phyloP scores from a whole-genome alignment of 2,888 invertebrate genomes.

The Anaspis maculata region DNA sequence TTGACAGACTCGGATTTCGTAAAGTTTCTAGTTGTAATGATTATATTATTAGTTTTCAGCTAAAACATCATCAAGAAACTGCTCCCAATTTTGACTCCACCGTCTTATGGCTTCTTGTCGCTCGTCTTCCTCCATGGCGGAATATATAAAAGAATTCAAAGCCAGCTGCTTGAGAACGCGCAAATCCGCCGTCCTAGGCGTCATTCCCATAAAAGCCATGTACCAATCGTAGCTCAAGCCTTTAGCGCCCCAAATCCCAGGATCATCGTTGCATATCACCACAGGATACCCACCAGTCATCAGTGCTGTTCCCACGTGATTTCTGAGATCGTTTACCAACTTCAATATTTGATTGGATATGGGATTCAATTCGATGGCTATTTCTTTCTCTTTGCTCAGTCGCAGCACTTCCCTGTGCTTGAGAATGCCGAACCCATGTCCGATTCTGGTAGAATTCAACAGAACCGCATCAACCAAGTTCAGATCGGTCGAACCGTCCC shows the following conservation, averaged over 20 bases:
- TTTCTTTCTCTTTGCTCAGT: slow-evolving; percentile 48
- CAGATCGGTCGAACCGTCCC: slow-evolving; percentile 61
- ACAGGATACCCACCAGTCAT: slow-evolving; percentile 61
- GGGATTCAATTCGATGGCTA: slow-evolving; percentile 69
- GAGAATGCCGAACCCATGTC: slow-evolving; percentile 65
- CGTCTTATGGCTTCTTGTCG: slow-evolving; percentile 44
- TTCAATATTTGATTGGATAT: slow-evolving; percentile 67
- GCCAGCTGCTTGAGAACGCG: slow-evolving; percentile 65
- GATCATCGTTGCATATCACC: slow-evolving; percentile 69
- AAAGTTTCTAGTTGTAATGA: too few species aligned
- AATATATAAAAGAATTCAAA: slow-evolving; percentile 64
- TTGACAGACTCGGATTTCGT: too few species aligned
- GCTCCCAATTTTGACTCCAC: slow-evolving; percentile 53
- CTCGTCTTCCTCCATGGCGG: slow-evolving; percentile 46
- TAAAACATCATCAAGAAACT: slow-evolving; percentile 42
- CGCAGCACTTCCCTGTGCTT: slow-evolving; percentile 62
- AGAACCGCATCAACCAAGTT: slow-evolving; percentile 70
- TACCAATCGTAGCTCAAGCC: slow-evolving; percentile 69
- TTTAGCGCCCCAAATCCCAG: slow-evolving; percentile 62
- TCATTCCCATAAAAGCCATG: slow-evolving; percentile 66
- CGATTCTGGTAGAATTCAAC: slow-evolving; percentile 64
- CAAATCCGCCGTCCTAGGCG: slow-evolving; percentile 58
- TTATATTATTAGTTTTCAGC: too few species aligned
- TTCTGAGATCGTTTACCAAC: slow-evolving; percentile 62
- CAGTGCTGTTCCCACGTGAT: slow-evolving; percentile 61